Conservation (phyloP, 2,113 vertebrate genomes). For the Tretioscincus oriximinensis region DNA sequence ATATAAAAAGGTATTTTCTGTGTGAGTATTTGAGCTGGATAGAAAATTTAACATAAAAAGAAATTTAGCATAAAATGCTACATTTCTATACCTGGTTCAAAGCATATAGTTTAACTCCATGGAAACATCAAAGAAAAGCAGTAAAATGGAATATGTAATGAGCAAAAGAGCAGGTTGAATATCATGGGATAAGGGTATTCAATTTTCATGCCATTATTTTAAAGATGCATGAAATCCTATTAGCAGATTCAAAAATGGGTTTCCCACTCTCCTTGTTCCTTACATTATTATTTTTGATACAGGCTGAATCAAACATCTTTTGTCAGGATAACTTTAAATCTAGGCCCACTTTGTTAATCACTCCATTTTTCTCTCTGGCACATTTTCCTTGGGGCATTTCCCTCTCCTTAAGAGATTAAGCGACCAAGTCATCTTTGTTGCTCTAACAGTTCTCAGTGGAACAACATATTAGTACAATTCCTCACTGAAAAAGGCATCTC, state of each 20-base stretch:
- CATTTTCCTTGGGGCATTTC: conserved; percentile 61
- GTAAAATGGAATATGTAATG: conserved; percentile 28
- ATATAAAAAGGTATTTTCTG: conserved; percentile 76
- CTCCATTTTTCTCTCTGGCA: conserved; percentile 59
- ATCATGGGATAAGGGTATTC: conserved; percentile 42
- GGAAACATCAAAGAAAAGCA: conserved; percentile 48
- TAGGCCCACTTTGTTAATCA: conserved; percentile 64
- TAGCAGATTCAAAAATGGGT: conserved; percentile 53
- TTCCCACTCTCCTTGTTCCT: conserved; percentile 28
- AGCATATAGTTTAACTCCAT: conserved; percentile 52
- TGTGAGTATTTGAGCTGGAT: conserved; percentile 46
- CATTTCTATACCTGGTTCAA: conserved; percentile 55
- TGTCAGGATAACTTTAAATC: conserved; percentile 62
- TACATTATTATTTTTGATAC: conserved; percentile 5
- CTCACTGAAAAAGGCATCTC: conserved; percentile 67
- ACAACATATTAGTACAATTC: conserved; percentile 66
- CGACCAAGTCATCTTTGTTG: conserved; percentile 62
- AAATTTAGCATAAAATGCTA: conserved; percentile 64
- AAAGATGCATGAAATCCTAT: conserved; percentile 63
- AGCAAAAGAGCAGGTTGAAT: conserved; percentile 37
- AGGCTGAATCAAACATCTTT: conserved; percentile 54
- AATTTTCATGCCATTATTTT: conserved; percentile 61
- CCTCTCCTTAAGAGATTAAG: conserved; percentile 74
- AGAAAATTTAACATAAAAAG: conserved; percentile 56
- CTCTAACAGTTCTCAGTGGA: conserved; percentile 68